Evolutionary conservation across 2,113 vertebrate species (phyloP).

Genomic region (Sclerurus mexicanus): DNA sequence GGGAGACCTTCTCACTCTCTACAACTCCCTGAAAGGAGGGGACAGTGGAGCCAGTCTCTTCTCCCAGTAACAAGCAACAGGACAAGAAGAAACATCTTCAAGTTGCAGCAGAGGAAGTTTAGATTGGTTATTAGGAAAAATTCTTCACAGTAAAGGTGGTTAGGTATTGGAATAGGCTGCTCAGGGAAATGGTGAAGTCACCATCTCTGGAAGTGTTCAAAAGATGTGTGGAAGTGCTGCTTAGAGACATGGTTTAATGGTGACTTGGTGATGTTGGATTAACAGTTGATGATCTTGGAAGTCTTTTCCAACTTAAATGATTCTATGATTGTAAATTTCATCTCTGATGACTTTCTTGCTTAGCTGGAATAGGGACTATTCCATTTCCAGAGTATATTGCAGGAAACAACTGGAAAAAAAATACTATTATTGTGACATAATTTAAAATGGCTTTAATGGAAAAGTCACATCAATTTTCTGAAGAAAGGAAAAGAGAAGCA

Average conservation of each 20-base stretch:
- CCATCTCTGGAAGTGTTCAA: background rate
- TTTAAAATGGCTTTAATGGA: background rate
- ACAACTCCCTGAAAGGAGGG: background rate
- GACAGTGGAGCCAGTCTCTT: background rate
- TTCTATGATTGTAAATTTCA: background rate
- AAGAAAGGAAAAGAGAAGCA: background rate
- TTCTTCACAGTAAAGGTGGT: background rate
- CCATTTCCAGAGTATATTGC: background rate
- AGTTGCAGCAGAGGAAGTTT: background rate
- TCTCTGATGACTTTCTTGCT: background rate
- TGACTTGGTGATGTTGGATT: background rate
- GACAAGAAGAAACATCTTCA: background rate
- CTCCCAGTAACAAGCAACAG: background rate
- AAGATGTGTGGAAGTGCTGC: background rate
- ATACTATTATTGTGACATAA: background rate
- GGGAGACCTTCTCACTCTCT: too few relatives aligned
- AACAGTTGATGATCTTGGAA: background rate
- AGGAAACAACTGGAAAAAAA: background rate
- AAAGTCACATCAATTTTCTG: background rate
- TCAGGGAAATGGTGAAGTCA: background rate
- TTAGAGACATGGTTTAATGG: background rate
- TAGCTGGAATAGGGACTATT: background rate
- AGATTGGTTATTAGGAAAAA: background rate
- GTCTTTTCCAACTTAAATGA: background rate
- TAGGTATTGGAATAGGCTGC: background rate